Evolutionary conservation across 2,113 vertebrate genomes (phyloP), one percentile per base, ranked within the genome.

Genomic region (Rhinolophus sinicus): DNA sequence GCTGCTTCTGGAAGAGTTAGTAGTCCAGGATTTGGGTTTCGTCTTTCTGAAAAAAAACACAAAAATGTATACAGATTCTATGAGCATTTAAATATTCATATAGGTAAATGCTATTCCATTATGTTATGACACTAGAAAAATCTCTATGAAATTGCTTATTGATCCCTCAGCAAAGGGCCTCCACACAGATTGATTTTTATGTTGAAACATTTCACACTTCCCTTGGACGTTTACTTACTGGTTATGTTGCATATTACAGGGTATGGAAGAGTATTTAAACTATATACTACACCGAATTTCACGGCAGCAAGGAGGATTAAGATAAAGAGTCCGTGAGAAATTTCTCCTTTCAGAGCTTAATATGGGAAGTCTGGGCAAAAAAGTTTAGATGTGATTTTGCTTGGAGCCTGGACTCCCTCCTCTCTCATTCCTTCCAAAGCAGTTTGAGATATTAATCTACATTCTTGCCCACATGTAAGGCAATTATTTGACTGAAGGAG

Each of bases 1-100:
- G 98, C 98, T 58, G 98, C 98, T 0, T 99, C 99, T 44, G 99
- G 98, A 83, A 99, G 98, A 44, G 99, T 98, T 54, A 99, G 98
- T 83, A 99, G 99, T 90, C 98, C 99, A 62, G 98, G 97, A 94
- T 98, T 99, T 97, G 99, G 98, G 97, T 99, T 99, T 90, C 99
- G 99, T 80, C 99, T 99, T 98, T 99, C 99, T 99, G 98, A 72
- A 81, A 93, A 52, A 50, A 58, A n/a, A n/a, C n/a, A 88, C 28
- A 98, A 98, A 96, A 97, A 86, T 12, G 18, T 82, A 88, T 60
- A 44, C 22, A 92, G 70, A 26, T 38, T 62, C 60, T 54, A 38
- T 67, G 69, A 97, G 33, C 5, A 40, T 47, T 90, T 73, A 64
- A 88, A 10, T 56, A 56, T 30, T 62, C 52, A 40, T 22, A 3